phyloP scores from a whole-genome alignment of 1,140 invertebrate genomes.

The Drosophila parvula region DNA sequence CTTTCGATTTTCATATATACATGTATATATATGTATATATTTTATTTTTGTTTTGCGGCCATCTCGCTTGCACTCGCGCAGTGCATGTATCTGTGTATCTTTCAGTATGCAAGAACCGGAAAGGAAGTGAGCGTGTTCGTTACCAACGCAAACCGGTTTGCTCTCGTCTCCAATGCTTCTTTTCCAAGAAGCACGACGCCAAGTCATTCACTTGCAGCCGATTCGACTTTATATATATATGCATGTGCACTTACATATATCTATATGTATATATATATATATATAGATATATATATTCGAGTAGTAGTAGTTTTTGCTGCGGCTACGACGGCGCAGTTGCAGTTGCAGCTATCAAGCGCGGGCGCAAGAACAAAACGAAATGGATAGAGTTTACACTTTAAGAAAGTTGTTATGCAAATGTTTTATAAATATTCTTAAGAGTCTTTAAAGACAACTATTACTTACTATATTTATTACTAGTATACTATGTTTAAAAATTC shows the following conservation, averaged over 20 bases:
- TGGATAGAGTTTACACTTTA: constrained; percentile 18
- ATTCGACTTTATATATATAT: constrained; percentile 57
- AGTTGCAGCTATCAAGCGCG: constrained; percentile 51
- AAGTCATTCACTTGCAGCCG: constrained; percentile 79
- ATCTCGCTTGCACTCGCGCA: constrained; percentile 35
- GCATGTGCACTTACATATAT: not conserved
- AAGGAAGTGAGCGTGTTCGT: constrained; percentile 80
- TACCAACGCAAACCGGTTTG: constrained; percentile 68
- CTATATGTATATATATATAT: not conserved
- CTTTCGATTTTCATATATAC: constrained; percentile 1
- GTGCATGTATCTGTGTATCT: constrained; percentile 10
- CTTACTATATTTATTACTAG: rapidly evolving
- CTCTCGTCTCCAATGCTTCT: constrained; percentile 60
- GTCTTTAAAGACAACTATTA: too few relatives aligned
- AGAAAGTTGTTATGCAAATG: not conserved
- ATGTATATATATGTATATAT: constrained; percentile 3
- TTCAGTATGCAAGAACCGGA: constrained; percentile 68
- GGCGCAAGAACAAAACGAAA: constrained; percentile 61
- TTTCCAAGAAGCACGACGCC: constrained; percentile 71
- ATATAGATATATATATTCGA: not conserved
- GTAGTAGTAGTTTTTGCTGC: constrained; percentile 14
- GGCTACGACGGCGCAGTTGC: constrained; percentile 19
- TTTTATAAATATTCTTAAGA: not conserved
- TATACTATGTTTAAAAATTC: not conserved
- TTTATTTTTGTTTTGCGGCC: constrained; percentile 38